Evolutionary conservation across 2,797 vertebrate genomes (phyloP).

Genomic region (Antrozous pallidus): DNA sequence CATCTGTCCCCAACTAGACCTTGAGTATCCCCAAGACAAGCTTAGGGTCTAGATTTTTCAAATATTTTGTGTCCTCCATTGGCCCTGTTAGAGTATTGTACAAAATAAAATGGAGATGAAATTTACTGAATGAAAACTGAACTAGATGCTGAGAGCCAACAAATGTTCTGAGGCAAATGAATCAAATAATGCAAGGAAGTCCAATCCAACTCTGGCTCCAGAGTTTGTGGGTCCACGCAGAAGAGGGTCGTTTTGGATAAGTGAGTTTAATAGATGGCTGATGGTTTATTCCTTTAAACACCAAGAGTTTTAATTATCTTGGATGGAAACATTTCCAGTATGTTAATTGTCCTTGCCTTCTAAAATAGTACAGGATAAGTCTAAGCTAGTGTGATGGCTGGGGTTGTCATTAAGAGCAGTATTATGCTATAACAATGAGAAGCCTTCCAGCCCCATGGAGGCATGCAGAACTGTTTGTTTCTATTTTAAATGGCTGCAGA

Average conservation of each 20-base stretch:
- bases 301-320: conserved; percentile 58
- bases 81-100: not conserved
- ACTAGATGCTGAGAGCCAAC: conserved; percentile 48
- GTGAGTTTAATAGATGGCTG: conserved; percentile 57
- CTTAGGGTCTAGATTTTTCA: not conserved
- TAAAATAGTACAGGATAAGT: conserved; percentile 50
- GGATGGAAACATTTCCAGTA: conserved; percentile 52
- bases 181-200: conserved; percentile 44
- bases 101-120: conserved; percentile 34
- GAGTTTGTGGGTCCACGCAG: not conserved
- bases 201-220: conserved; percentile 49
- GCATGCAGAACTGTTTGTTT: conserved; percentile 51
- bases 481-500: conserved; percentile 47
- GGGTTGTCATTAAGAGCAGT: conserved; percentile 20
- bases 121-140: conserved; percentile 59
- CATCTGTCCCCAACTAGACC: not conserved
- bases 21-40: not conserved
- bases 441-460: not conserved
- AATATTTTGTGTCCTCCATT: conserved; percentile 19
- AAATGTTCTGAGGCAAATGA: conserved; percentile 50
- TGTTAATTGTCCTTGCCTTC: conserved; percentile 16
- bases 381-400: not conserved
- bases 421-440: not conserved
- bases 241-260: conserved; percentile 44
- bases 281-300: conserved; percentile 60